Base-by-base conservation (phyloP, 2,113 vertebrate genomes). In the Semicossyphus pulcher region DNA sequence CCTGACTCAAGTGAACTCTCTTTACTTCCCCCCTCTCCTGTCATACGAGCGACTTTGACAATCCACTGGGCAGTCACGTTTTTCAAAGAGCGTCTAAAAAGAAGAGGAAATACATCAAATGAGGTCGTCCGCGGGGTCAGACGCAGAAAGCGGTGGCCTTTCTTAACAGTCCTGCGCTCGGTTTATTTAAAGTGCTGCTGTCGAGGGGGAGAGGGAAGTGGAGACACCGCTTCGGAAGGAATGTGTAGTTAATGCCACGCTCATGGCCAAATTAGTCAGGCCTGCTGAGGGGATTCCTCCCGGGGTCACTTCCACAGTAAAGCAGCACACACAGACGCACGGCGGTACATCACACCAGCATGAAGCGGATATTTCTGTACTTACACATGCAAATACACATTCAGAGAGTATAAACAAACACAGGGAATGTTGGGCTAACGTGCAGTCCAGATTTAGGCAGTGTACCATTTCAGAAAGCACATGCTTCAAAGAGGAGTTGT, bases 181-280 rank as follows among this genome's bases (percentile, higher is more conserved):
- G 76, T 91, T 90, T 89, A 89, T 88, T 85, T 83, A 68, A 91
- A 86, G 66, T 78, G 76, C 72, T 57, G 42, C 71, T 65, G 47
- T 72, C 52, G 7, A 69, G 57, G 52, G 53, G 73, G 39, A 41
- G 49, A 70, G 67, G 65, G 62, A 66, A 71, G 76, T 64, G 36
- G 76, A 84, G 68, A 68, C 49, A 29, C 60, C 52, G 45, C 78
- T 73, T 88, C 54, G 42, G 80, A 82, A 90, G 84, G 88, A 93
- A 93, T 92, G 89, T 84, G 71, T 79, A 83, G 80, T 90, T 89
- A 92, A 91, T 89, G 86, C 76, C 79, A 81, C 44, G 75, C 88
- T 90, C 84, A 83, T 73, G 76, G 72, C 74, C 84, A 89, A 89
- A 87, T 91, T 85, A 88, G 88, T 90, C 78, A 87, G 78, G 80